These are phyloP conservation scores for Sebastes steindachneri DNA, from an alignment of 2,797 vertebrate genomes.

Conservation along the genomic window DNA sequence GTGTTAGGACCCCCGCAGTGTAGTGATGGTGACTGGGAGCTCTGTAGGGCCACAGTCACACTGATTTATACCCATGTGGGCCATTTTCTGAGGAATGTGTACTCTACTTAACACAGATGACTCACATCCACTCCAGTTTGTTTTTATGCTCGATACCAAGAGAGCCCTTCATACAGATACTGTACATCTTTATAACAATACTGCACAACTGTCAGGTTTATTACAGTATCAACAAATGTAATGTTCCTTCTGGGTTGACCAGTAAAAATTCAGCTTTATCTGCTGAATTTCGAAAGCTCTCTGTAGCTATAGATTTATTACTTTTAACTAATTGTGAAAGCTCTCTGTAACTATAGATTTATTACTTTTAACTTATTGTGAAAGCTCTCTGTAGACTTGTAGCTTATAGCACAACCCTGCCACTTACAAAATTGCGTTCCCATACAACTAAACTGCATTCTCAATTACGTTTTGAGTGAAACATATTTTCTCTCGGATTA, in stretches of 20 bases:
- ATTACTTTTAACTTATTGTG: background rate
- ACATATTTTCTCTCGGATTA: background rate
- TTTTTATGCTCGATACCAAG: constrained; percentile 60
- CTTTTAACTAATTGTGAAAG: background rate
- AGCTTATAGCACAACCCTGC: background rate
- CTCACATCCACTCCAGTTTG: constrained; percentile 50
- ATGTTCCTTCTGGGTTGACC: constrained; percentile 1
- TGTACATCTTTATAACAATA: constrained; percentile 23
- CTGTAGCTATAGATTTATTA: no score
- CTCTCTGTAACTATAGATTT: background rate
- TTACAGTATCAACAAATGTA: constrained; percentile 20
- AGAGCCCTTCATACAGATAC: constrained; percentile 46
- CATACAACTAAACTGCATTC: background rate
- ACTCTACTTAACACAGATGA: constrained; percentile 62
- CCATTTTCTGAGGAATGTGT: constrained; percentile 52
- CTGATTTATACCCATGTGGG: constrained; percentile 65
- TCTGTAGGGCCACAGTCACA: constrained; percentile 29
- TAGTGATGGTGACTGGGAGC: constrained; percentile 48
- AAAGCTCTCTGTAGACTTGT: background rate
- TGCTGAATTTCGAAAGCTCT: background rate
- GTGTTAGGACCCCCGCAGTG: constrained; percentile 16
- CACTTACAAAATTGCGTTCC: background rate
- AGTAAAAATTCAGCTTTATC: background rate
- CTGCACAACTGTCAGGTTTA: constrained; percentile 28
- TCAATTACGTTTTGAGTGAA: background rate